Base-by-base conservation (phyloP, 2,797 vertebrate species). In the Microtus agrestis region DNA sequence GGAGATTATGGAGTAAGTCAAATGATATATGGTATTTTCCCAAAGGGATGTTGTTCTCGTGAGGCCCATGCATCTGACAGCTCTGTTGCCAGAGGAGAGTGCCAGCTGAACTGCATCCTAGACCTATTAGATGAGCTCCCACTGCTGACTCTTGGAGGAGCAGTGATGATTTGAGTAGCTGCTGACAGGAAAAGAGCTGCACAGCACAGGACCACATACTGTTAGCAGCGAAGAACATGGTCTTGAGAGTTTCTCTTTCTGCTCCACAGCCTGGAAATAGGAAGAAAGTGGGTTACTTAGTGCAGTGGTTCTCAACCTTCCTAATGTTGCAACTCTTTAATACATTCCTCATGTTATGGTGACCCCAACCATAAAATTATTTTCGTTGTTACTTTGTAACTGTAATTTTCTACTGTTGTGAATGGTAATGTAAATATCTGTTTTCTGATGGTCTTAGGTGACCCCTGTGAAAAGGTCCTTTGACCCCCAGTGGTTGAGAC, bases 1-100 rank as follows among this genome's bases (percentile, higher is more conserved):
- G 31, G 88, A 80, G 54, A 34, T 89, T 84, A 71, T 34, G 17
- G 79, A 93, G 51, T 73, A 54, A 95, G 63, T 14, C 54, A 93
- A 87, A 74, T 85, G 8, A 92, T 69, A 29, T 1, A 12, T 90
- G 8, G 51, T 91, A 80, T 59, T 92, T 48, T 54, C 34, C 21
- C 87, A 78, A 29, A 90, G n/a, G 69, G 10, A n/a, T 61, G 73
- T n/a, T 25, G 4, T 74, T 93, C 54, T 71, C 54, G 6, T 61
- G 19, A 56, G 43, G 21, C 31, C 21, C 71, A 0, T 54, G 59
- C 51, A 8, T 87, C 73, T 81, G 29, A 54, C 65, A 85, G 11
- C 54, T 86, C 19, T 78, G 34, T 61, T 76, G 54, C 93, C 27
- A 59, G 54, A 63, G 2, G 54, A 88, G 67, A 61, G 27, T 25